Percentiles rank a stretch among this genome's conserved stretches.
Conservation (phyloP, 2,888 invertebrate species). For the Furcula furcula region DNA sequence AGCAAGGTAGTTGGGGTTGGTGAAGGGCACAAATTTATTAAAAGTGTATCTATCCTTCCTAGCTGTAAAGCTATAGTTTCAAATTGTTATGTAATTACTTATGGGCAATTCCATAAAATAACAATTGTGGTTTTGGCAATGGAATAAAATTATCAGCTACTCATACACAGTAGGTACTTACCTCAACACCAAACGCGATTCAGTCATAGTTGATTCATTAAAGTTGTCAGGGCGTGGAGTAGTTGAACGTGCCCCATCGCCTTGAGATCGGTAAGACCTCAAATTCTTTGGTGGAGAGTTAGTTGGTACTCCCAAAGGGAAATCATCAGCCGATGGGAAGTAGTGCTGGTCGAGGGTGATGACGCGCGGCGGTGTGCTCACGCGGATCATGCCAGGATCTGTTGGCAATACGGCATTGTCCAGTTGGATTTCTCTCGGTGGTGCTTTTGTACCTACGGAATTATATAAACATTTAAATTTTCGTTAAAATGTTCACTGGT, state of each 20-base stretch:
- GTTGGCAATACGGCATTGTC: conserved; percentile 90
- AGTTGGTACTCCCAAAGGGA: conserved; percentile 46
- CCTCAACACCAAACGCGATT: conserved; percentile 72
- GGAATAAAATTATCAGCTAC: too few relatives aligned
- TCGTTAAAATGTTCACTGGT: too few relatives aligned
- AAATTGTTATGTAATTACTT: too few relatives aligned
- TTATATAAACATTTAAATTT: not conserved
- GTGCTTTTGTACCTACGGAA: conserved; percentile 87
- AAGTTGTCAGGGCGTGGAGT: conserved; percentile 63
- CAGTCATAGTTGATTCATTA: conserved; percentile 74
- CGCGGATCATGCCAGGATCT: conserved; percentile 88
- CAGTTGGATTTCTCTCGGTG: conserved; percentile 92
- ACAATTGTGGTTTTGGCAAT: too few relatives aligned
- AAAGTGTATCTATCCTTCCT: too few relatives aligned
- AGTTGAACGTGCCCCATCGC: conserved; percentile 63
- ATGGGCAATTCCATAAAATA: too few relatives aligned
- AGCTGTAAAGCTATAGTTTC: too few relatives aligned
- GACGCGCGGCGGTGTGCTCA: conserved; percentile 94
- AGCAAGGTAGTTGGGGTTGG: too few relatives aligned
- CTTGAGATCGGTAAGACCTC: conserved; percentile 57
- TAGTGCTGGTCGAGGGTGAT: conserved; percentile 93
- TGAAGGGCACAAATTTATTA: too few relatives aligned
- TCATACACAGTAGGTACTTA: conserved; percentile 30
- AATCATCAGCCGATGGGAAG: conserved; percentile 87
- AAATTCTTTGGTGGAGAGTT: conserved; percentile 65